A percentile compares a stretch with the other conserved stretches of the same genome.
Conservation (phyloP, 2,888 invertebrate genomes). For the Lycia hirtaria region DNA sequence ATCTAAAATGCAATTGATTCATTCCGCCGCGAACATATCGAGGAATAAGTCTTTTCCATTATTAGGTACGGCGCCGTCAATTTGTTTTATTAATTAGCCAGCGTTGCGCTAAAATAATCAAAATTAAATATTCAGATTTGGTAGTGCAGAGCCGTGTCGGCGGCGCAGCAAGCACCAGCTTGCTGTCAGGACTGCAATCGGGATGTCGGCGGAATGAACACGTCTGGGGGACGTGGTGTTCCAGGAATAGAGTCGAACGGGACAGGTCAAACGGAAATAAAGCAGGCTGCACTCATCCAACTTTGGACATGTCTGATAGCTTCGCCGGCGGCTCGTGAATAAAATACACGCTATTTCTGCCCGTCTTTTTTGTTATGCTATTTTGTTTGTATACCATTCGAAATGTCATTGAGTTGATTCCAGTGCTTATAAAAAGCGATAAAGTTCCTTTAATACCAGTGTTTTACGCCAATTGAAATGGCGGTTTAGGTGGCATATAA, state of each 20-base stretch:
- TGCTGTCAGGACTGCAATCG: conserved; percentile 76
- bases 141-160: conserved; percentile 79
- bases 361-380: conserved; percentile 55
- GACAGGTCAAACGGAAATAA: conserved; percentile 83
- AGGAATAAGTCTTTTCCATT: conserved; percentile 63
- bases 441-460: conserved; percentile 29
- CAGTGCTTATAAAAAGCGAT: conserved; percentile 15
- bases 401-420: conserved; percentile 43
- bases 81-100: conserved; percentile 72
- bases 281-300: conserved; percentile 78
- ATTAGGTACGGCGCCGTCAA: conserved; percentile 59
- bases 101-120: conserved; percentile 69
- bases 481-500: conserved; percentile 23
- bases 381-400: conserved; percentile 45
- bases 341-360: conserved; percentile 71
- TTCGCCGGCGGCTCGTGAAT: conserved; percentile 75
- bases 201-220: conserved; percentile 77
- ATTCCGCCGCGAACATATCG: conserved; percentile 55
- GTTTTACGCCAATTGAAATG: conserved; percentile 19
- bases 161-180: conserved; percentile 61
- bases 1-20: conserved; percentile 69
- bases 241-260: conserved; percentile 77
- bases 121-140: conserved; percentile 79
- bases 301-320: conserved; percentile 81
- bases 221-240: conserved; percentile 71